These are phyloP conservation scores for Catamblyrhynchus diadema DNA, from an alignment of 2,797 vertebrate species.

Conservation along the genomic window DNA sequence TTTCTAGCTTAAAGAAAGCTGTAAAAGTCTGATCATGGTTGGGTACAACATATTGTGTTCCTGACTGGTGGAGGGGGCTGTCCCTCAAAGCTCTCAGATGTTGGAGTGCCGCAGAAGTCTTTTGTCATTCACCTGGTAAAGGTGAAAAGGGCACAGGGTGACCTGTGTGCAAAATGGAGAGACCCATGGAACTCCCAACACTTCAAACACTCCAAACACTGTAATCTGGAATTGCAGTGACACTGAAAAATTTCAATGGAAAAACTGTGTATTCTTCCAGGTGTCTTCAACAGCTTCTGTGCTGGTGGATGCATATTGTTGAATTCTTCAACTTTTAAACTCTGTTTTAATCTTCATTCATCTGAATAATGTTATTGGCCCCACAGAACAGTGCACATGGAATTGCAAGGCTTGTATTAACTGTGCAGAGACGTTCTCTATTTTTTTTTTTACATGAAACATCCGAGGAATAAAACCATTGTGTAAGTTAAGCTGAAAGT, in stretches of 20 bases:
- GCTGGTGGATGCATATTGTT: accelerated
- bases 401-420: not conserved
- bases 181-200: not conserved
- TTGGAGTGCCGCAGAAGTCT: accelerated
- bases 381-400: not conserved
- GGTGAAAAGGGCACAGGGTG: not conserved
- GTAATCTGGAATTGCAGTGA: not conserved
- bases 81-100: not conserved
- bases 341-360: not conserved
- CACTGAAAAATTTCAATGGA: not conserved
- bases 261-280: not conserved
- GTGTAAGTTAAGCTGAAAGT: not conserved
- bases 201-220: not conserved
- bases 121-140: not conserved
- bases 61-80: not conserved
- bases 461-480: not conserved
- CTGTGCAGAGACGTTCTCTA: not conserved
- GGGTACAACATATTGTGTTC: accelerated
- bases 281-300: not conserved
- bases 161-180: not conserved
- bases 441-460: not conserved
- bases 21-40: not conserved
- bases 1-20: not conserved
- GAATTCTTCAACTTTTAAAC: not conserved
- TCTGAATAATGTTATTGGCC: not conserved